Evolutionary conservation across 2,888 invertebrate species (phyloP).

Genomic region (Lochmaea crataegi): DNA sequence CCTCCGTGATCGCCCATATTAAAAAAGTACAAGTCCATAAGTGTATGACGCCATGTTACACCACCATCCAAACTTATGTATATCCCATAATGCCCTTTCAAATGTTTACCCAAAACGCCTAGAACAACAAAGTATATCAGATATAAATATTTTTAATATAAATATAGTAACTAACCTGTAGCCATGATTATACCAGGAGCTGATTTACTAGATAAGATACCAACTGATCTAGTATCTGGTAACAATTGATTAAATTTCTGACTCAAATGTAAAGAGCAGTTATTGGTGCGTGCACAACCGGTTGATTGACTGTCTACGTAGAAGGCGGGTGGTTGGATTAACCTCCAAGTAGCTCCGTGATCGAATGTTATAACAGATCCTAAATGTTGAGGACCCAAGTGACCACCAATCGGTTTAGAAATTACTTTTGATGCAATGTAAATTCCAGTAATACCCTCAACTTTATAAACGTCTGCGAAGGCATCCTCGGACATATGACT

Average conservation of each 20-base stretch:
- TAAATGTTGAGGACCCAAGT: conserved; percentile 80
- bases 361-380: conserved; percentile 86
- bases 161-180: conserved; percentile 75
- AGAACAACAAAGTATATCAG: neutral
- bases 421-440: conserved; percentile 88
- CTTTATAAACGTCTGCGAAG: conserved; percentile 89
- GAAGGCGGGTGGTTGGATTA: conserved; percentile 76
- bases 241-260: conserved; percentile 88
- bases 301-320: conserved; percentile 77
- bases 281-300: conserved; percentile 73
- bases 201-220: conserved; percentile 86
- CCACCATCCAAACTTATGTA: conserved; percentile 87
- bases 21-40: conserved; percentile 86
- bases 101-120: conserved; percentile 80
- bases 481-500: conserved; percentile 83
- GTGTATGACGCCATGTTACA: conserved; percentile 78
- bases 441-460: conserved; percentile 87
- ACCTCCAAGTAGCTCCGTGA: conserved; percentile 87
- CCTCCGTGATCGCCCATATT: conserved; percentile 94
- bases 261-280: conserved; percentile 88
- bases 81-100: conserved; percentile 85
- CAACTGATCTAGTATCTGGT: conserved; percentile 81
- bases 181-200: conserved; percentile 91
- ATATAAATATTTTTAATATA: too few relatives aligned
- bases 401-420: conserved; percentile 65